These are phyloP conservation scores for Dendrophyllia cribrosa DNA, from an alignment of 64 coral and sea anemone species.

Conservation along the genomic window DNA sequence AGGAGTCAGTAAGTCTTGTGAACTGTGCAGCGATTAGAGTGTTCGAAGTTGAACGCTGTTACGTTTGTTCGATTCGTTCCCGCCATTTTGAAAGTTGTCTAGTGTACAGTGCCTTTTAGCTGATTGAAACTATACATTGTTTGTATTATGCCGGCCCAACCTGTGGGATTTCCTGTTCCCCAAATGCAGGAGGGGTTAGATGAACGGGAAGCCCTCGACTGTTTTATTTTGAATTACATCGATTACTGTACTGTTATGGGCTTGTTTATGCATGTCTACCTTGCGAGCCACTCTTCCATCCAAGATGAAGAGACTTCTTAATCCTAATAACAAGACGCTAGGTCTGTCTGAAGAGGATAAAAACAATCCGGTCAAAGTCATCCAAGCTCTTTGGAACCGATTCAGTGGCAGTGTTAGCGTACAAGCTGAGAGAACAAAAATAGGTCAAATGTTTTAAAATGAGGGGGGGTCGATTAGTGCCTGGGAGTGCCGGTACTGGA, in stretches of 20 bases:
- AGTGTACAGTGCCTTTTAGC: too few species aligned
- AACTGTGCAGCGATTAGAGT: too few species aligned
- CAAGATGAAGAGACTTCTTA: constrained; percentile 32
- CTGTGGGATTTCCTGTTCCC: constrained; percentile 41
- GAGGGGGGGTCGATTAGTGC: constrained; percentile 10
- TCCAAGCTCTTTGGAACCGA: constrained; percentile 1
- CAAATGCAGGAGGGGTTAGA: constrained; percentile 53
- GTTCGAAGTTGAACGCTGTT: too few species aligned
- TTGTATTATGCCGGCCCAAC: constrained; percentile 12
- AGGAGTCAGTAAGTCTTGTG: too few species aligned
- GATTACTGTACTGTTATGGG: constrained; percentile 31
- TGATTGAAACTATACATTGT: too few species aligned
- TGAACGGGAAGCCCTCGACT: constrained; percentile 43
- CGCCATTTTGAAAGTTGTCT: too few species aligned
- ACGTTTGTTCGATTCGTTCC: too few species aligned
- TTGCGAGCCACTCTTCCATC: background rate
- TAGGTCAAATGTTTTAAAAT: background rate
- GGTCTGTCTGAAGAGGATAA: constrained; percentile 29
- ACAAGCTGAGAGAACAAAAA: constrained; percentile 14
- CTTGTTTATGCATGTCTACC: constrained; percentile 18
- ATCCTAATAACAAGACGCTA: constrained; percentile 11
- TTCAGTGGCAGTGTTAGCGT: constrained; percentile 42
- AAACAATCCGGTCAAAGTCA: constrained; percentile 14
- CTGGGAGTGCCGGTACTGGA: constrained; percentile 1
- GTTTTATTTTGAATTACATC: constrained; percentile 40